phyloP scores from a whole-genome alignment of 2,888 invertebrate genomes.

The Mimas tiliae region DNA sequence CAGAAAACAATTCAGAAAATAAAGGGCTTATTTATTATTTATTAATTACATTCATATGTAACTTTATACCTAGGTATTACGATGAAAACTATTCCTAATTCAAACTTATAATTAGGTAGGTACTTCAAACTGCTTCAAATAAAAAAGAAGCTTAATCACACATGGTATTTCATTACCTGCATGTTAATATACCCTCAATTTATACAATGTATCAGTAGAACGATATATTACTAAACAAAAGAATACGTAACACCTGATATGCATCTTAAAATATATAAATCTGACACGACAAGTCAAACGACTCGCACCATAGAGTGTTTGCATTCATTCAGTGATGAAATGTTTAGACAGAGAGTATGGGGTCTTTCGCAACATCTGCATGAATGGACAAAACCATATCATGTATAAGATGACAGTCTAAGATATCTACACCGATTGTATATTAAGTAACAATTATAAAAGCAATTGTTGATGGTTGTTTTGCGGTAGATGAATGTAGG shows the following conservation, averaged over 20 bases:
- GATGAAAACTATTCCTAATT: no score
- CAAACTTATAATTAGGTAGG: no score
- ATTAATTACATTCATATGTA: no score
- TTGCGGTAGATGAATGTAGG: constrained; percentile 11
- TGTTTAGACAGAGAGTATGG: constrained; percentile 33
- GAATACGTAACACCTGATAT: constrained; percentile 17
- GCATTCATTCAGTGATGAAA: constrained; percentile 42
- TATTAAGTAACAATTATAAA: constrained; percentile 17
- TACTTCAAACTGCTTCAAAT: background rate
- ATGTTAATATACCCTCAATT: background rate
- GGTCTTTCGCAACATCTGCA: constrained; percentile 30
- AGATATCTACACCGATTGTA: constrained; percentile 16
- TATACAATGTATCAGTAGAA: background rate
- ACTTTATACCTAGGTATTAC: no score
- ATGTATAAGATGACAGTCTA: constrained; percentile 32
- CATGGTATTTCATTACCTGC: background rate
- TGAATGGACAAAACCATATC: constrained; percentile 33
- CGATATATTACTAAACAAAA: constrained; percentile 1
- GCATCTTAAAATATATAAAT: constrained; percentile 17
- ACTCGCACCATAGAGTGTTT: constrained; percentile 31
- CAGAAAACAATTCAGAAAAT: no score
- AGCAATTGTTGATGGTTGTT: constrained; percentile 2
- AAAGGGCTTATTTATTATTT: no score
- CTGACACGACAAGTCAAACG: background rate
- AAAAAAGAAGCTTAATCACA: background rate